phyloP scores from a whole-genome alignment of 1,140 invertebrate species.

The Drosophila funebris region DNA sequence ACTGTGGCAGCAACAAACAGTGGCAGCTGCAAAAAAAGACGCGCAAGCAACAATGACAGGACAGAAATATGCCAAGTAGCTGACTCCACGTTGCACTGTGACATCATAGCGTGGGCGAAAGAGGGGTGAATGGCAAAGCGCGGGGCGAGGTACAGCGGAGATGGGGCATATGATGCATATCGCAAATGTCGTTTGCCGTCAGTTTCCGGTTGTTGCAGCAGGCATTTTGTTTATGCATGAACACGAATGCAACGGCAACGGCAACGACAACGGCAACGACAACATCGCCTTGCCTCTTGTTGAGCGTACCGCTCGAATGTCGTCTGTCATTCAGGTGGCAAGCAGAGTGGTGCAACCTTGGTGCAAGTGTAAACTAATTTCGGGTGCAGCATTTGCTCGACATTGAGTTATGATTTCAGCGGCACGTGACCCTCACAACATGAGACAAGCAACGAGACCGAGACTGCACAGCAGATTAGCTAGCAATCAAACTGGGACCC shows the following conservation, averaged over 20 bases:
- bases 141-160: background rate
- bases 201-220: conserved; percentile 79
- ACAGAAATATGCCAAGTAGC: conserved; percentile 80
- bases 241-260: conserved; percentile 68
- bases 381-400: conserved; percentile 47
- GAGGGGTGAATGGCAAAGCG: background rate
- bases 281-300: background rate
- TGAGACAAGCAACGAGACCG: background rate
- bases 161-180: conserved; percentile 74
- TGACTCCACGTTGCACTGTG: conserved; percentile 51
- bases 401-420: conserved; percentile 66
- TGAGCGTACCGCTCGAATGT: conserved; percentile 8
- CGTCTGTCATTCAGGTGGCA: background rate
- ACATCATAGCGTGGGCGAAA: conserved; percentile 10
- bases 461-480: too few species aligned
- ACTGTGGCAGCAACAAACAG: conserved; percentile 22
- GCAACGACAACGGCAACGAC: conserved; percentile 30
- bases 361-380: conserved; percentile 72
- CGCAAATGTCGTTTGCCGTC: conserved; percentile 80
- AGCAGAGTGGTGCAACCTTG: background rate
- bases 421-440: conserved; percentile 37
- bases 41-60: conserved; percentile 74
- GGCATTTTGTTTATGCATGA: conserved; percentile 80
- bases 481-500: background rate
- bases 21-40: conserved; percentile 62